Evolutionary conservation across 1,140 invertebrate genomes (phyloP).

Genomic region (Drosophila seguyi): DNA sequence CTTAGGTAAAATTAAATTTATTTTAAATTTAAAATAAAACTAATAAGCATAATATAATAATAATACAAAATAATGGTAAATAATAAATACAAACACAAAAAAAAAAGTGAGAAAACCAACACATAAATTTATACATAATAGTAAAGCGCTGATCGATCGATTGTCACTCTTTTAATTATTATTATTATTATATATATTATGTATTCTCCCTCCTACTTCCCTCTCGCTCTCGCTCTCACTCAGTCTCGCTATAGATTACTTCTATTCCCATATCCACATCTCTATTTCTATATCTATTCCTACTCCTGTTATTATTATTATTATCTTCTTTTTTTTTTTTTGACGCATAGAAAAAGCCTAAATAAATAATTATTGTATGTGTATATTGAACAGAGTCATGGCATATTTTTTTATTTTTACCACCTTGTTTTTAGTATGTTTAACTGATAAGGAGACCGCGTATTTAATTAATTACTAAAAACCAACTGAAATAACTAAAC

Average conservation of each 20-base stretch:
- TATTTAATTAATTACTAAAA: constrained; percentile 23
- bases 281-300: background rate
- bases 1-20: constrained; percentile 57
- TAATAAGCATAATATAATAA: constrained; percentile 47
- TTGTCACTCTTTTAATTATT: constrained; percentile 47
- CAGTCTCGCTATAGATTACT: constrained; percentile 14
- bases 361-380: constrained; percentile 31
- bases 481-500: constrained; percentile 8
- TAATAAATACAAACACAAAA: constrained; percentile 6
- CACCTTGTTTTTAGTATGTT: constrained; percentile 42
- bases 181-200: constrained; percentile 16
- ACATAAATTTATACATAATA: constrained; percentile 38
- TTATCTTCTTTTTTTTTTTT: constrained; percentile 5
- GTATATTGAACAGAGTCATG: constrained; percentile 49
- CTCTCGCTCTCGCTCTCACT: constrained; percentile 16
- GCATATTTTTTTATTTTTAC: constrained; percentile 44
- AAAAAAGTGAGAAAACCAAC: background rate
- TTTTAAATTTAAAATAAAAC: constrained; percentile 58
- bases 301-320: background rate
- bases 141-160: constrained; percentile 46
- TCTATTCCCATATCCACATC: background rate
- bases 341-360: constrained; percentile 5
- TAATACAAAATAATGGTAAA: constrained; percentile 42
- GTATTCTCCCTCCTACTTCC: constrained; percentile 17
- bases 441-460: constrained; percentile 18